phyloP scores from a whole-genome alignment of 1,140 invertebrate species.

The Micrasema longulum region DNA sequence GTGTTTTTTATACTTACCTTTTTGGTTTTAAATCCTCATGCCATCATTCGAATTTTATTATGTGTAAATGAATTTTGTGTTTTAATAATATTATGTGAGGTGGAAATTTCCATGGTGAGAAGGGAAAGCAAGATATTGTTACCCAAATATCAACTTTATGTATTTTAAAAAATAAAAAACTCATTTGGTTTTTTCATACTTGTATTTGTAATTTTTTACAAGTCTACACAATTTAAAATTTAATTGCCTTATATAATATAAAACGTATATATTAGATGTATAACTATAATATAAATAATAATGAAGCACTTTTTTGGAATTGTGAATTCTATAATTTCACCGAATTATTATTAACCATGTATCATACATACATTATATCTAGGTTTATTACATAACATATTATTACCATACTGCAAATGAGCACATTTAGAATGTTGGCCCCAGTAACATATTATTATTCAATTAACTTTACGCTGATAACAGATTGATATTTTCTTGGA shows the following conservation, averaged over 20 bases:
- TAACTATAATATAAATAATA: slow-evolving; percentile 31
- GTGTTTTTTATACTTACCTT: too few species aligned
- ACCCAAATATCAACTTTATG: too few species aligned
- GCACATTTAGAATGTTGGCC: slow-evolving; percentile 46
- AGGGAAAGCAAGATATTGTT: too few species aligned
- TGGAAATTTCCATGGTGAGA: too few species aligned
- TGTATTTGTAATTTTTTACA: slow-evolving; percentile 33
- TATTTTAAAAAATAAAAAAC: slow-evolving; percentile 6
- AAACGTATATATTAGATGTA: slow-evolving; percentile 33
- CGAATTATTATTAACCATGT: slow-evolving; percentile 12
- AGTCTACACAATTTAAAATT: slow-evolving; percentile 33
- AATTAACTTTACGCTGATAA: not conserved
- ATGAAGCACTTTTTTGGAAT: slow-evolving; percentile 40
- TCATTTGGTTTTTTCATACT: slow-evolving; percentile 9
- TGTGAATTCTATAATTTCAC: slow-evolving; percentile 33
- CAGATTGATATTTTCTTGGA: slow-evolving; percentile 17
- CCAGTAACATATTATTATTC: slow-evolving; percentile 31
- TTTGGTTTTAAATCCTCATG: too few species aligned
- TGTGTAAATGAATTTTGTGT: too few species aligned
- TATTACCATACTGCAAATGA: slow-evolving; percentile 33
- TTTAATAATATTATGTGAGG: too few species aligned
- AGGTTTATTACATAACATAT: slow-evolving; percentile 13
- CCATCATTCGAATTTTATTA: too few species aligned
- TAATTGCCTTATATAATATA: slow-evolving; percentile 30
- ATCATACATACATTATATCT: slow-evolving; percentile 15